Evolutionary conservation across 2,888 invertebrate genomes (phyloP), one percentile per base, ranked within the genome.

Genomic region (Atherix ibis): DNA sequence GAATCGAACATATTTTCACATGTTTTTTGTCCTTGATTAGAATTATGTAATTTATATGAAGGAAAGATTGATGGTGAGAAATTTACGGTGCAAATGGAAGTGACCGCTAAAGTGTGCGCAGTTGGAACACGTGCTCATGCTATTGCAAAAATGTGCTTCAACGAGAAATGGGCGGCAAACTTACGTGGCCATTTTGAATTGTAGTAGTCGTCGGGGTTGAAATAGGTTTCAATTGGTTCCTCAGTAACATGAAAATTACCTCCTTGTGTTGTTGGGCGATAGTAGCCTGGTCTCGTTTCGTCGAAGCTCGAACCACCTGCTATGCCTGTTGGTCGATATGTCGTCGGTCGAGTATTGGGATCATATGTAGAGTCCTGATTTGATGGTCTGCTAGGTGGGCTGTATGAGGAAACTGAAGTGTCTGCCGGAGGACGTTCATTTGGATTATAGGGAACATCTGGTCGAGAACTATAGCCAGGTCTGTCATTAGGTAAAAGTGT

Each of bases 161-260:
- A n/a, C n/a, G n/a, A n/a, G n/a, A n/a, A n/a, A n/a, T n/a, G n/a
- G n/a, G n/a, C n/a, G n/a, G n/a, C n/a, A n/a, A 22, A 33, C 57
- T 52, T 43, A 59, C 58, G 50, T 43, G 52, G 54, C 36, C 48
- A 44, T 35, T 47, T 52, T 9, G 44, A 44, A 32, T 49, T 44
- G 38, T 49, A 44, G 42, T 59, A 59, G 27, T 60, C 59, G 24
- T 54, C 56, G 2, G 61, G 61, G 51, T 61, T 61, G 33, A 61
- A 61, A 37, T 51, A 61, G 2, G 60, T 61, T 22, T 56, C 50
- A 29, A 61, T 61, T 5, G 52, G 50, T 38, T 58, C 56, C 31
- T 58, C 31, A 26, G 31, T 34, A 25, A 50, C 49, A 35, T 53
- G 51, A 38, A 43, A 46, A 25, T 43, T 44, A 31, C 47, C 49